phyloP scores from a whole-genome alignment of 1,140 invertebrate species.

The Bacillus rossius region DNA sequence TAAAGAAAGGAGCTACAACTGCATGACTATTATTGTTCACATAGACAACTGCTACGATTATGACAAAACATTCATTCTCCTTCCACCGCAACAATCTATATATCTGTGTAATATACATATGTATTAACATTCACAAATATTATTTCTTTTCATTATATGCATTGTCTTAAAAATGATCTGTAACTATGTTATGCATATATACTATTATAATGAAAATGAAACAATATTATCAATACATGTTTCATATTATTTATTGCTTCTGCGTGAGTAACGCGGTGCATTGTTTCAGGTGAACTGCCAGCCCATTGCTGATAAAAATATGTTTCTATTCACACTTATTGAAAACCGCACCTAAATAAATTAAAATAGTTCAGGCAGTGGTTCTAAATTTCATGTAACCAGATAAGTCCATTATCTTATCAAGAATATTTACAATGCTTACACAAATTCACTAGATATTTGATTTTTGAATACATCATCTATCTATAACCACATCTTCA shows the following conservation, averaged over 20 bases:
- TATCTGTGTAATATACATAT: conserved; percentile 3
- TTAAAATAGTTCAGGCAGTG: neutral
- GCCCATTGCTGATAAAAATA: neutral
- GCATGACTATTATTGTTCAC: no score
- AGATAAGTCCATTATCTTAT: no score
- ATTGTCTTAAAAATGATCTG: conserved; percentile 7
- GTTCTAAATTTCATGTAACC: no score
- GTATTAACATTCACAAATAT: conserved; percentile 12
- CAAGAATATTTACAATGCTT: no score
- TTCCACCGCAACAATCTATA: neutral
- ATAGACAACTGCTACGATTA: no score
- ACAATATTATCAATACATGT: conserved; percentile 1
- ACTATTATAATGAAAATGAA: conserved; percentile 9
- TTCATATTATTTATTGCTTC: conserved; percentile 14
- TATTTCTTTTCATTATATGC: neutral
- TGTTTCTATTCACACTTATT: neutral
- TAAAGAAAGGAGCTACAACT: no score
- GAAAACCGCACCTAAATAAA: neutral
- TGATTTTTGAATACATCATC: no score
- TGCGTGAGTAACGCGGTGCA: conserved; percentile 2
- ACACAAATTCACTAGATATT: no score
- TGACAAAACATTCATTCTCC: no score
- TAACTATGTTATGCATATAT: conserved; percentile 7
- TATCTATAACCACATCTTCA: no score
- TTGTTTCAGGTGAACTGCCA: neutral